Evolutionary conservation across 1,140 invertebrate species (phyloP).

Genomic region (Ectropis grisescens): DNA sequence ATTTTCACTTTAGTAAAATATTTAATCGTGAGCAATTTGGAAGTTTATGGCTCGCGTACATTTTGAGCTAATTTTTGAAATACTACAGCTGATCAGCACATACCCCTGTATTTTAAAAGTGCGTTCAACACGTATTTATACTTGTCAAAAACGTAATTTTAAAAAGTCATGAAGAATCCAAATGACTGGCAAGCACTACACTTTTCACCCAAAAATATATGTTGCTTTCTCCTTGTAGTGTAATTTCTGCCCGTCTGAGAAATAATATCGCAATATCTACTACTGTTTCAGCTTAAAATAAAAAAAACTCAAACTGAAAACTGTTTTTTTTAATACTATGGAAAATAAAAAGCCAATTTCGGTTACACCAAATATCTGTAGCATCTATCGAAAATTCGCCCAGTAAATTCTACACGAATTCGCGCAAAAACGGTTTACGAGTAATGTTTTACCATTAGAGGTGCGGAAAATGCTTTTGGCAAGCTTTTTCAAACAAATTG

Average conservation of each 20-base stretch:
- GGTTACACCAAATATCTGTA: too few species aligned
- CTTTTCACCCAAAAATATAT: too few species aligned
- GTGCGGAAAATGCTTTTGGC: slow-evolving; percentile 40
- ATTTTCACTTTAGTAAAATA: too few species aligned
- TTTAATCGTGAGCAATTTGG: too few species aligned
- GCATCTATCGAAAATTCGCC: slow-evolving; percentile 34
- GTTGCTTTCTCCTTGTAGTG: slow-evolving; percentile 47
- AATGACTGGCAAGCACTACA: slow-evolving; percentile 13
- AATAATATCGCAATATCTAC: background rate
- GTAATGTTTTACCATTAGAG: slow-evolving; percentile 48
- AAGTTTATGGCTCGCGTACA: too few species aligned
- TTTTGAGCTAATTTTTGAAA: too few species aligned
- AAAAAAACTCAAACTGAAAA: slow-evolving; percentile 49
- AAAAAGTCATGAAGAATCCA: too few species aligned
- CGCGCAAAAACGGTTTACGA: slow-evolving; percentile 40
- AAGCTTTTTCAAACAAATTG: slow-evolving; percentile 27
- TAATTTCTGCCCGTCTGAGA: background rate
- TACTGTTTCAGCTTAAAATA: slow-evolving; percentile 39
- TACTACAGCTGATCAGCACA: too few species aligned
- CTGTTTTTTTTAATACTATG: slow-evolving; percentile 10
- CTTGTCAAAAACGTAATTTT: too few species aligned
- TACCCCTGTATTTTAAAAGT: too few species aligned
- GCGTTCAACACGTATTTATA: too few species aligned
- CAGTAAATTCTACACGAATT: slow-evolving; percentile 41
- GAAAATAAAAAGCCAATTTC: slow-evolving; percentile 57